Conservation (phyloP, 2,797 vertebrate genomes). For the Sebastes paucispinis region DNA sequence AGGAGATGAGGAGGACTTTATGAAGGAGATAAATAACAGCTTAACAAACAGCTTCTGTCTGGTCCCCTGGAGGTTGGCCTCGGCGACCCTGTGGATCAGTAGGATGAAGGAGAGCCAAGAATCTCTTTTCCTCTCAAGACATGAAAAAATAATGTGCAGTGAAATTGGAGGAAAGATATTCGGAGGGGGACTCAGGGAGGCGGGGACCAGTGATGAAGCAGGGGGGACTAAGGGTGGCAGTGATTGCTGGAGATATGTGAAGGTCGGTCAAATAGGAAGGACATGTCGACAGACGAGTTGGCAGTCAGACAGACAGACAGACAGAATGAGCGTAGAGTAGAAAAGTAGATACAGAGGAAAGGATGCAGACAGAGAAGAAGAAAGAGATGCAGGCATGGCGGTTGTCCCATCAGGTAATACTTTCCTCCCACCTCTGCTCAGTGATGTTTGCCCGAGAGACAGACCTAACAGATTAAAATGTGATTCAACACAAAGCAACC, state of each 20-base stretch:
- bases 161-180: conserved; percentile 63
- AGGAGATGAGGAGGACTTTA: conserved; percentile 79
- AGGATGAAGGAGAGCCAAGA: conserved; percentile 69
- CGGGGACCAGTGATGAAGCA: conserved; percentile 51
- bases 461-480: conserved; percentile 33
- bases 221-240: conserved; percentile 25
- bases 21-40: conserved; percentile 81
- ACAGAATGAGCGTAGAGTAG: conserved; percentile 6
- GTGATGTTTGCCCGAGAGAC: conserved; percentile 44
- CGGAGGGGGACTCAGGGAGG: conserved; percentile 47
- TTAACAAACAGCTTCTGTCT: conserved; percentile 76
- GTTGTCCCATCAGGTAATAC: conserved; percentile 13
- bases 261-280: conserved; percentile 60
- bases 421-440: conserved; percentile 17
- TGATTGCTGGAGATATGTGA: conserved; percentile 53
- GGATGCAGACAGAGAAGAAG: background rate
- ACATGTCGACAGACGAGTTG: conserved; percentile 46
- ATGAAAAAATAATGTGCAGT: conserved; percentile 67
- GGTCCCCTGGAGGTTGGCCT: conserved; percentile 67
- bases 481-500: conserved; percentile 36
- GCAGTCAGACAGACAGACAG: conserved; percentile 22
- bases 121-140: conserved; percentile 67
- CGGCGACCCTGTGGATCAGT: conserved; percentile 63
- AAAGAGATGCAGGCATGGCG: background rate
- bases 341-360: conserved; percentile 13